Base-by-base conservation (phyloP, 2,113 vertebrate genomes). In the Thalassoma bifasciatum region DNA sequence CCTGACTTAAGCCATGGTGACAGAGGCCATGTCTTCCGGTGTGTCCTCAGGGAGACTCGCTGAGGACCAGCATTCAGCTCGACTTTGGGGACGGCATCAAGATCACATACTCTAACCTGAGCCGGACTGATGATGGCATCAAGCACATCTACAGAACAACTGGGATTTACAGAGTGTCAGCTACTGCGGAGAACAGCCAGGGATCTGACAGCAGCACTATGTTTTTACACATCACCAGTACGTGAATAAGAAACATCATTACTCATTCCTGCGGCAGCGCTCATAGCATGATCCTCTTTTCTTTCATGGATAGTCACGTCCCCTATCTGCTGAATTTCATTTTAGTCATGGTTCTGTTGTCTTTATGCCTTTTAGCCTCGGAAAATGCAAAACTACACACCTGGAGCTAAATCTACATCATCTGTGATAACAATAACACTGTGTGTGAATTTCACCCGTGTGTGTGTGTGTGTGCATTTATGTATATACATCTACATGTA, bases 21-120 rank as follows among this genome's bases (percentile, higher is more conserved):
- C 90, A 88, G 89, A 77, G 81, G 74, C 80, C 63, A 46, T 85
- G 86, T 85, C 66, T 81, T 30, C 24, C 70, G 38, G 12, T 69
- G 38, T 75, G 46, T 84, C 79, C 71, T 30, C 81, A 98, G 97
- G 96, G 96, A 36, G 96, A 97, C 86, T 94, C 96, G 5, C 93
- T 94, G 76, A 95, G 93, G 84, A 98, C 96, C 67, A 98, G 96
- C 74, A 95, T 99, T 70, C 96, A 96, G 87, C 92, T 99, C 42
- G 96, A 99, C 90, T 98, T 99, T 73, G 97, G 97, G 64, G 97
- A 99, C 0, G 97, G 97, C 53, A 95, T 96, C 81, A 95, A 95
- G 0, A 96, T 98, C 72, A 97, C 95, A 54, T 98, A 97, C 49
- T 95, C 97, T 67, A 98, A 98, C 91, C 95, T 98, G 91, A 99